These are phyloP conservation scores for Microcebus jonahi DNA, from an alignment of 2,113 vertebrate genomes.

Conservation along the genomic window DNA sequence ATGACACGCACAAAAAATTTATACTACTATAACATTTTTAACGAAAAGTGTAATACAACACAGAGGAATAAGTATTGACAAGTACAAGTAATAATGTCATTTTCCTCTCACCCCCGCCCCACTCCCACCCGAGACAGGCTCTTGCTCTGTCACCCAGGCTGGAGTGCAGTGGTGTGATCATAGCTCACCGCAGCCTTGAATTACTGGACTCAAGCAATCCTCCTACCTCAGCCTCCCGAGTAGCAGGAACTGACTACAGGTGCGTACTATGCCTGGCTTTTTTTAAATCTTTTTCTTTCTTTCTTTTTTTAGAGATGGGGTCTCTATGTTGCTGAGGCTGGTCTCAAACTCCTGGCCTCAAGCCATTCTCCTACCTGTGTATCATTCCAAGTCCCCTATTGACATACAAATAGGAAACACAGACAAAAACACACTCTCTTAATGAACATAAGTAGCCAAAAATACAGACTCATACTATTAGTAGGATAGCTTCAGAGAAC, in stretches of 20 bases:
- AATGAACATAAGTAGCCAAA: not conserved
- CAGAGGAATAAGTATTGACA: not conserved
- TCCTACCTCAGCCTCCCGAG: too few relatives aligned
- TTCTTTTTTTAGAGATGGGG: too few relatives aligned
- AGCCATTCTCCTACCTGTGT: too few relatives aligned
- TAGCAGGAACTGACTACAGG: too few relatives aligned
- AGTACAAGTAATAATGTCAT: not conserved
- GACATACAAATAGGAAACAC: not conserved
- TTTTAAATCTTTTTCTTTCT: too few relatives aligned
- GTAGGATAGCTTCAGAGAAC: not conserved
- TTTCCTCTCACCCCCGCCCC: not conserved
- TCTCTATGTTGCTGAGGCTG: too few relatives aligned
- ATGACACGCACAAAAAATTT: not conserved
- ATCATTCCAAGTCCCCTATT: not conserved
- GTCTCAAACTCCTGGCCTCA: too few relatives aligned
- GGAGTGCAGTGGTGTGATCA: too few relatives aligned
- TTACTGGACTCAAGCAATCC: too few relatives aligned
- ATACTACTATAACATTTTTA: not conserved
- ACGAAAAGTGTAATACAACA: not conserved
- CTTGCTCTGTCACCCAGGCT: too few relatives aligned
- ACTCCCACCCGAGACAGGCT: too few relatives aligned
- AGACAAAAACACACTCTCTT: not conserved
- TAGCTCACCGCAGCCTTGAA: too few relatives aligned
- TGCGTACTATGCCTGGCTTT: rapidly evolving
- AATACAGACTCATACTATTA: not conserved